Conservation (phyloP, 2,797 vertebrate genomes). For the Microhierax caerulescens region DNA sequence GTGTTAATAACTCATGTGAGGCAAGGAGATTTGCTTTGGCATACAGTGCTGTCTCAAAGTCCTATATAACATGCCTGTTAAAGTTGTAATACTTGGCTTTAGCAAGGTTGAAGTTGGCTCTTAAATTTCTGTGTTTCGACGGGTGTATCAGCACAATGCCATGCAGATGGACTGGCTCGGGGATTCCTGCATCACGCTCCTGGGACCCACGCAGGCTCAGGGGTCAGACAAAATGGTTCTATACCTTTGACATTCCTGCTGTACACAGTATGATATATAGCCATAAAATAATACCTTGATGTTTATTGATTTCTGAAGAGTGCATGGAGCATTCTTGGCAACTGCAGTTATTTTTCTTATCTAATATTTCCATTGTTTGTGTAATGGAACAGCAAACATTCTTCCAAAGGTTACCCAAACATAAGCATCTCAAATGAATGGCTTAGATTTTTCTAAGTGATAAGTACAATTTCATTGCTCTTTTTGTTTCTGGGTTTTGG, state of each 20-base stretch:
- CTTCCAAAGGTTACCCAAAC: conserved; percentile 62
- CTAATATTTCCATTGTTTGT: conserved; percentile 56
- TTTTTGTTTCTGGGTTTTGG: conserved; percentile 47
- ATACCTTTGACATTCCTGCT: not conserved
- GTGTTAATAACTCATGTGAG: not conserved
- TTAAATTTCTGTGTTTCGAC: accelerated
- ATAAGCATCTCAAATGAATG: conserved; percentile 52
- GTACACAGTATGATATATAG: not conserved
- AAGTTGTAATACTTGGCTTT: not conserved
- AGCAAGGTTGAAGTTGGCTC: not conserved
- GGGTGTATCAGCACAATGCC: not conserved
- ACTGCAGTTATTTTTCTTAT: conserved; percentile 1
- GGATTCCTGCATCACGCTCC: accelerated
- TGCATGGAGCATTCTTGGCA: not conserved
- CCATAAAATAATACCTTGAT: not conserved
- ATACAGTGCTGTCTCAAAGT: not conserved
- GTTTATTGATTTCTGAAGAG: not conserved
- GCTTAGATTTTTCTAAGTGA: conserved; percentile 39
- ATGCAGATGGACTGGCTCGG: not conserved
- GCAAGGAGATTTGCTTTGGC: not conserved
- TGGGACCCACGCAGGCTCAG: accelerated
- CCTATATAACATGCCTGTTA: not conserved
- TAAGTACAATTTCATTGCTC: conserved; percentile 39
- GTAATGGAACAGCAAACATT: conserved; percentile 59
- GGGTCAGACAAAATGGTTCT: not conserved